phyloP scores from a whole-genome alignment of 1,140 invertebrate genomes.

The Lasaia peninsularis region DNA sequence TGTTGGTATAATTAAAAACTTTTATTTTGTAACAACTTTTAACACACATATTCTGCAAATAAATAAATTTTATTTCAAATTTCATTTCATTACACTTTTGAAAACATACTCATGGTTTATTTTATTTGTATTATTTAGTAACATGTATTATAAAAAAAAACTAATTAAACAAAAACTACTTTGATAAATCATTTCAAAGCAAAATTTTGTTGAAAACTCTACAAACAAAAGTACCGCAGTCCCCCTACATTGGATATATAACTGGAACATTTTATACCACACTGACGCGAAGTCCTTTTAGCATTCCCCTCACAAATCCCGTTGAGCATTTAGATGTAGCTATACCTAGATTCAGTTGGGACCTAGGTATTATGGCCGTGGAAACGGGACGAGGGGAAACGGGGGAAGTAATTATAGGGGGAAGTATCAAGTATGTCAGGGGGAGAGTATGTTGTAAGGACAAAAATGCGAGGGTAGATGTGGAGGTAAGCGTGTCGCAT shows the following conservation, averaged over 20 bases:
- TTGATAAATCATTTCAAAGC: constrained; percentile 24
- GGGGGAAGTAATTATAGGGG: constrained; percentile 68
- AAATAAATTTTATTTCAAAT: too few relatives aligned
- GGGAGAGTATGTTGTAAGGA: constrained; percentile 72
- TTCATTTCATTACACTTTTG: too few relatives aligned
- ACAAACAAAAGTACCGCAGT: constrained; percentile 39
- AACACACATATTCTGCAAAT: too few relatives aligned
- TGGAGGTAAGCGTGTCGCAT: constrained; percentile 71
- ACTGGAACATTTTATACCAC: constrained; percentile 63
- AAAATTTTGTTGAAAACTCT: constrained; percentile 46
- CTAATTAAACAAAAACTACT: background rate
- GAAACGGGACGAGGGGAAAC: constrained; percentile 43
- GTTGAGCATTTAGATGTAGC: constrained; percentile 49
- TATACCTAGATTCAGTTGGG: constrained; percentile 57
- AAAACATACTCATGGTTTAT: too few relatives aligned
- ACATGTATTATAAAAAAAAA: background rate
- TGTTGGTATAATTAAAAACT: too few relatives aligned
- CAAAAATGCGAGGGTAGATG: constrained; percentile 65
- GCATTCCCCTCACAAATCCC: constrained; percentile 67
- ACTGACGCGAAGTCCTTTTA: constrained; percentile 63
- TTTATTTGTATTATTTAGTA: too few relatives aligned
- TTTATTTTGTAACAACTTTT: too few relatives aligned
- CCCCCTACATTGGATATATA: constrained; percentile 47
- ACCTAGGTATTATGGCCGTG: constrained; percentile 57
- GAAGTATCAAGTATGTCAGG: constrained; percentile 74